These are phyloP conservation scores for Gulo gulo DNA, from an alignment of 2,113 vertebrate genomes.

Conservation along the genomic window DNA sequence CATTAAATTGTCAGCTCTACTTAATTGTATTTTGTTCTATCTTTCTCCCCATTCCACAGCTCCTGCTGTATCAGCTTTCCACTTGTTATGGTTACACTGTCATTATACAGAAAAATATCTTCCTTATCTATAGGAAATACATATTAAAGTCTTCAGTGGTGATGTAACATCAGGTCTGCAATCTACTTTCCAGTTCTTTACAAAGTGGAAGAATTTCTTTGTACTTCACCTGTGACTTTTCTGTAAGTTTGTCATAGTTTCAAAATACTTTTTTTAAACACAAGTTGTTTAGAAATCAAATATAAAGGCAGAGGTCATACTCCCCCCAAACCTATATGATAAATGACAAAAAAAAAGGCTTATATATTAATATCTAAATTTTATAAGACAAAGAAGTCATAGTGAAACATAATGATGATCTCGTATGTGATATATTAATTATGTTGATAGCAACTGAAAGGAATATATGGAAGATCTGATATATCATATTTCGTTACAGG, in stretches of 20 bases:
- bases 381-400: neutral
- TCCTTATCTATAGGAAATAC: neutral
- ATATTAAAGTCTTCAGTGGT: neutral
- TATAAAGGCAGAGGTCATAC: neutral
- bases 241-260: constrained; percentile 28
- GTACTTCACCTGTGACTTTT: neutral
- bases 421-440: neutral
- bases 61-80: neutral
- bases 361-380: neutral
- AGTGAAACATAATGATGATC: neutral
- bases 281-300: neutral
- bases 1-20: neutral
- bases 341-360: neutral
- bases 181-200: neutral
- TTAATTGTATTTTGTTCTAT: neutral
- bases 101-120: neutral
- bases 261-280: neutral
- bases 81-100: neutral
- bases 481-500: neutral
- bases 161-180: neutral
- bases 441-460: neutral
- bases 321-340: neutral
- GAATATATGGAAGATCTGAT: neutral
- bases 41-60: neutral
- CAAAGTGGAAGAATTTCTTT: neutral